These are phyloP conservation scores for Cinara cedri DNA, from an alignment of 2,888 invertebrate genomes.

Conservation along the genomic window DNA sequence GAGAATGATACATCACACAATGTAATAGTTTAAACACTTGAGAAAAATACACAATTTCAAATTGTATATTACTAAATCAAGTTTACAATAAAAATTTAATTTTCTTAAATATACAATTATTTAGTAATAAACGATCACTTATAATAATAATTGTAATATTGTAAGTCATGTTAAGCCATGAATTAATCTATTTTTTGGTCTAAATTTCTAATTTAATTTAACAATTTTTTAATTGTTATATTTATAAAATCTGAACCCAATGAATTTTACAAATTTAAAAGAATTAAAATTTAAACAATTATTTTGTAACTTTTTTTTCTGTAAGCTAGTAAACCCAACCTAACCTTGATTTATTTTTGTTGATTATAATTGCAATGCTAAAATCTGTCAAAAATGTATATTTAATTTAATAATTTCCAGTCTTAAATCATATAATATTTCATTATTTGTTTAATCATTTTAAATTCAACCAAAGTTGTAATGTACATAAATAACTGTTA, in stretches of 20 bases:
- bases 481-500: constrained; percentile 8
- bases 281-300: not conserved
- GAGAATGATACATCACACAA: too few species aligned
- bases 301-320: constrained; percentile 22
- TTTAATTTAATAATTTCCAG: too few species aligned
- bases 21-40: too few species aligned
- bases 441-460: too few species aligned
- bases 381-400: too few species aligned
- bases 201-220: not conserved
- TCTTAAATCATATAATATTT: too few species aligned
- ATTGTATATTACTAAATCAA: too few species aligned
- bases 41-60: too few species aligned
- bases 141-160: not conserved
- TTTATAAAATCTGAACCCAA: not conserved
- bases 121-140: constrained; percentile 5
- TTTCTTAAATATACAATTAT: too few species aligned
- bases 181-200: not conserved
- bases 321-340: not conserved
- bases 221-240: not conserved
- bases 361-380: not conserved
- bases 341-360: constrained; percentile 7
- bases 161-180: too few species aligned
- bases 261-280: constrained; percentile 8
- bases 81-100: too few species aligned
- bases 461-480: too few species aligned